Percentiles rank a stretch among this genome's conserved stretches.
phyloP scores from a whole-genome alignment of 2,888 invertebrate species.

The Andricus curvator region DNA sequence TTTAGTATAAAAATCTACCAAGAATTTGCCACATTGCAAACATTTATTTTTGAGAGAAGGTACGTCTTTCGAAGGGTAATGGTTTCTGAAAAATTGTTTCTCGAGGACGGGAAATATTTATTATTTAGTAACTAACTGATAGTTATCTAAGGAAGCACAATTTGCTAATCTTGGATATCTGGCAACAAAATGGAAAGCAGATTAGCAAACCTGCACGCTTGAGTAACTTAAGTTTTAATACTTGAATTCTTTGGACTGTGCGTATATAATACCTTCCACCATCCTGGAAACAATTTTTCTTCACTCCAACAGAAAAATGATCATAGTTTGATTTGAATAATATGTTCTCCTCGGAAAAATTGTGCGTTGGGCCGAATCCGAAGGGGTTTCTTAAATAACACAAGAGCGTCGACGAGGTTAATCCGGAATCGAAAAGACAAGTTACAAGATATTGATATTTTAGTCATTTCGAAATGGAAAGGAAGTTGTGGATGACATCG shows the following conservation, averaged over 20 bases:
- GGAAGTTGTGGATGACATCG: constrained; percentile 38
- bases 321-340: no score
- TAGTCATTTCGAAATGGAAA: constrained; percentile 30
- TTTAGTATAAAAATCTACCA: constrained; percentile 30
- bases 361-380: constrained; percentile 31
- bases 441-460: constrained; percentile 29
- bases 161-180: constrained; percentile 34
- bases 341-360: constrained; percentile 8
- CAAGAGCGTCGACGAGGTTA: constrained; percentile 18
- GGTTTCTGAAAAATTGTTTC: constrained; percentile 25
- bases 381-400: not conserved
- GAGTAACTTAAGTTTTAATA: constrained; percentile 40
- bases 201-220: constrained; percentile 38
- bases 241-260: constrained; percentile 41
- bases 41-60: not conserved
- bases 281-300: constrained; percentile 38
- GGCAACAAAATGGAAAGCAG: constrained; percentile 20
- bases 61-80: not conserved
- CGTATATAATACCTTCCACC: constrained; percentile 35
- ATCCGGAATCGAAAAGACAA: constrained; percentile 23
- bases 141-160: constrained; percentile 38
- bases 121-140: constrained; percentile 34
- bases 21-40: constrained; percentile 3
- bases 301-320: constrained; percentile 19
- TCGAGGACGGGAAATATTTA: constrained; percentile 27